Evolutionary conservation across 2,797 vertebrate genomes (phyloP).

Genomic region (Trichosurus vulpecula): DNA sequence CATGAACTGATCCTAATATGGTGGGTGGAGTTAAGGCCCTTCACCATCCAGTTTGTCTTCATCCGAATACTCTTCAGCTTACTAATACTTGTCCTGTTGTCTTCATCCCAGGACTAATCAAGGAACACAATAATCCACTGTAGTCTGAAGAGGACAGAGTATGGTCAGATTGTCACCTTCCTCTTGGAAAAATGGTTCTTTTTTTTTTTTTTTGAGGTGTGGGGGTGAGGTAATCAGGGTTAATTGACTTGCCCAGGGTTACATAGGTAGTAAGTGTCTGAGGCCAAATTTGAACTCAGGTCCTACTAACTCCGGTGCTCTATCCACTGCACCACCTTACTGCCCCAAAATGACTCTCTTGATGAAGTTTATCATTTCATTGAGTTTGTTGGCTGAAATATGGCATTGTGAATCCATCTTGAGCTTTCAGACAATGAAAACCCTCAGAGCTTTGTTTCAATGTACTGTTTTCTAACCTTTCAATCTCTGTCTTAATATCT

Average conservation of each 20-base stretch:
- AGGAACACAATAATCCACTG: background rate
- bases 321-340: background rate
- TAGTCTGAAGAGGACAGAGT: background rate
- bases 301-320: background rate
- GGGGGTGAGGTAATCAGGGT: background rate
- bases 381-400: background rate
- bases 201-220: no score
- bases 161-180: background rate
- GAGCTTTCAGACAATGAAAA: background rate
- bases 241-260: background rate
- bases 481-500: background rate
- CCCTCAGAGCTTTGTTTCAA: background rate
- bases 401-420: background rate
- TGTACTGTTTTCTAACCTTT: background rate
- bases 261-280: background rate
- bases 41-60: no score
- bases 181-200: background rate
- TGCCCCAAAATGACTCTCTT: background rate
- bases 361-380: background rate
- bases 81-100: no score
- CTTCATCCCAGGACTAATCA: background rate
- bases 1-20: no score
- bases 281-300: background rate
- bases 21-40: no score
- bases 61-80: no score